A percentile compares a stretch with the other conserved stretches of the same genome.
Evolutionary conservation across 1,140 invertebrate genomes (phyloP).

Genomic region (Scaptomyza graminum): DNA sequence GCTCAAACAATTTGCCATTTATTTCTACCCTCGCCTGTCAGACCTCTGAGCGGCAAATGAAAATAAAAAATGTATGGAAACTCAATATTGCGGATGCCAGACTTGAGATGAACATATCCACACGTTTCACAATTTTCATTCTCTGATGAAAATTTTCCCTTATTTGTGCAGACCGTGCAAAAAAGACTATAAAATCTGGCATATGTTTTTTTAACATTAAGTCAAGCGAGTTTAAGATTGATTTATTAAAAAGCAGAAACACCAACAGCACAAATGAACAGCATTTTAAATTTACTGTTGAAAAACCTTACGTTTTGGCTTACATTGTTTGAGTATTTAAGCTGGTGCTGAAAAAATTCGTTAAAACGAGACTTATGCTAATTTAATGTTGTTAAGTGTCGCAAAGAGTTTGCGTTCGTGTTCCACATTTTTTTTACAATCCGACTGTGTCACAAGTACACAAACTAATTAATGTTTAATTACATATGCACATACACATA

Average conservation of each 20-base stretch:
- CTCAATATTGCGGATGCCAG: neutral
- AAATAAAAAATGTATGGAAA: conserved; percentile 8
- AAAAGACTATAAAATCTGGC: neutral
- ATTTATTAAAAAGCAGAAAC: neutral
- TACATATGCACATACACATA: neutral
- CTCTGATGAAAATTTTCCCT: neutral
- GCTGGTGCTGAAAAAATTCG: neutral
- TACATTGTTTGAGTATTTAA: neutral
- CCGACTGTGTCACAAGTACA: conserved; percentile 27
- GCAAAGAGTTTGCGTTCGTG: conserved; percentile 11
- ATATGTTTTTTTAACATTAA: neutral
- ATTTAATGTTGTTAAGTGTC: conserved; percentile 38
- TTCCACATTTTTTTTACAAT: conserved; percentile 32
- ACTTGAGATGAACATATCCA: no score
- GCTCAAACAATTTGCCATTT: conserved; percentile 53
- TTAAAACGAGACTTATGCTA: conserved; percentile 44
- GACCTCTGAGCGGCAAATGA: neutral
- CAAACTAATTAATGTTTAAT: conserved; percentile 53
- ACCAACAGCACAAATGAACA: neutral
- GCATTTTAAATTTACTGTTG: neutral
- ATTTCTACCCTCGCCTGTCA: conserved; percentile 11
- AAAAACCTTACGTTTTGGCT: neutral
- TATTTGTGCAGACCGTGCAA: neutral
- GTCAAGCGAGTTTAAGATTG: neutral
- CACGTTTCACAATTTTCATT: no score